Base-by-base conservation (phyloP, 2,888 invertebrate genomes). In the Dolichomitus sp. region DNA sequence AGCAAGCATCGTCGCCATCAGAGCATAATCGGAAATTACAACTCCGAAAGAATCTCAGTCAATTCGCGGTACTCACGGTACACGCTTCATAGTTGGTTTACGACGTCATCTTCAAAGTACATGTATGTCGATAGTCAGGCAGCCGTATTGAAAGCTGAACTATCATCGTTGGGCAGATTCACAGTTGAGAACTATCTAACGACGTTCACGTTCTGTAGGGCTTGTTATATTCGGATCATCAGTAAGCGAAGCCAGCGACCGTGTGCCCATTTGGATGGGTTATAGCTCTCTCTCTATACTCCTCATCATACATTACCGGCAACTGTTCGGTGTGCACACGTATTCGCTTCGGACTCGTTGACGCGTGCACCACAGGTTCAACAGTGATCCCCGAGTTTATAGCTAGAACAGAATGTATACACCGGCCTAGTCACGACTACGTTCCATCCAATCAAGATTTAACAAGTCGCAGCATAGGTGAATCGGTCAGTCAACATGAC, bases 181-280 rank as follows among this genome's bases (percentile, higher is more conserved):
- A 19, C 9, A 42, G 33, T 50, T 59, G 17, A 63, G 50, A 63
- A 74, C 50, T 63, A 73, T 52, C 54, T 50, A 45, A 52, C 57
- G 54, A 19, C 50, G 57, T 45, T 76, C 75, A 40, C 72, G 80
- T 65, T 45, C 33, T 17, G 37, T 37, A 61, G 48, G 23, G 48
- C 27, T 48, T 33, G 75, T 70, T 76, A 75, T 80, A 66, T 70
- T 59, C 63, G 65, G 54, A 76, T 65, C 70, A 57, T 76, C 68
- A 48, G 70, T 76, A 27, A 65, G 50, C 48, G 33, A 27, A 59
- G 48, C 76, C 70, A 65, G 42, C 59, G 42, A 66, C 42, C 68
- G 33, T 54, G 61, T 50, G 59, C 30, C 54, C 72, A 12, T 23
- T 17, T 23, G n/a, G n/a, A 40, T 40, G 61, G 61, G 6, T 61